phyloP scores from a whole-genome alignment of 2,888 invertebrate species.

The Drosophila paracracens region DNA sequence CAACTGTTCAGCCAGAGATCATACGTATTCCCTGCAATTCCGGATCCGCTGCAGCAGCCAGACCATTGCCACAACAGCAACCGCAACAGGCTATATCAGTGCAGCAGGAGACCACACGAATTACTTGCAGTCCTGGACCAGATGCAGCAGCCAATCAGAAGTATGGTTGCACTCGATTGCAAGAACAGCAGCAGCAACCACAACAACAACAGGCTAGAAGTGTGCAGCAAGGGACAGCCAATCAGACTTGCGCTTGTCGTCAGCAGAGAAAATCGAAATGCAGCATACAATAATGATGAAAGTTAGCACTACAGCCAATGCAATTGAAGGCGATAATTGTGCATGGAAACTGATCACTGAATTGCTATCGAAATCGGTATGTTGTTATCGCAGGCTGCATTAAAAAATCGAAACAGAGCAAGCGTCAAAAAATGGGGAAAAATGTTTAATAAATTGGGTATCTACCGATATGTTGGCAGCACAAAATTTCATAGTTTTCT shows the following conservation, averaged over 20 bases:
- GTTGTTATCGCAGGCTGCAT: neutral
- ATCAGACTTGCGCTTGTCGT: neutral
- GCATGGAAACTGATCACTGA: neutral
- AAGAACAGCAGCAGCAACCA: neutral
- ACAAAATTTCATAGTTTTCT: constrained; percentile 19
- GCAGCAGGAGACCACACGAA: neutral
- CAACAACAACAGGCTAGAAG: too few species aligned
- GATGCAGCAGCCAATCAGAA: neutral
- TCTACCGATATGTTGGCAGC: constrained; percentile 12
- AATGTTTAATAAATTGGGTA: neutral
- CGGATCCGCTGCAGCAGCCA: neutral
- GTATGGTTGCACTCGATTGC: neutral
- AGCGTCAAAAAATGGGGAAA: constrained; percentile 7
- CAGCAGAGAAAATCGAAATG: constrained; percentile 14
- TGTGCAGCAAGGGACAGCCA: neutral
- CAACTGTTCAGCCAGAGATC: constrained; percentile 17
- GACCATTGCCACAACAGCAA: neutral
- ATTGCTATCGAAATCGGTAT: neutral
- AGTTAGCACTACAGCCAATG: neutral
- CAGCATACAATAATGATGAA: constrained; percentile 31
- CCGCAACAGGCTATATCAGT: neutral
- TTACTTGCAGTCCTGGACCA: neutral
- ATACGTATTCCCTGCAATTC: neutral
- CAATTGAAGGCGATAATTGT: neutral
- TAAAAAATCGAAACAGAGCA: constrained; percentile 4